A percentile compares a stretch with the other conserved stretches of the same genome.
Conservation (phyloP, 2,113 vertebrate species). For the Anarhynchus alexandrinus region DNA sequence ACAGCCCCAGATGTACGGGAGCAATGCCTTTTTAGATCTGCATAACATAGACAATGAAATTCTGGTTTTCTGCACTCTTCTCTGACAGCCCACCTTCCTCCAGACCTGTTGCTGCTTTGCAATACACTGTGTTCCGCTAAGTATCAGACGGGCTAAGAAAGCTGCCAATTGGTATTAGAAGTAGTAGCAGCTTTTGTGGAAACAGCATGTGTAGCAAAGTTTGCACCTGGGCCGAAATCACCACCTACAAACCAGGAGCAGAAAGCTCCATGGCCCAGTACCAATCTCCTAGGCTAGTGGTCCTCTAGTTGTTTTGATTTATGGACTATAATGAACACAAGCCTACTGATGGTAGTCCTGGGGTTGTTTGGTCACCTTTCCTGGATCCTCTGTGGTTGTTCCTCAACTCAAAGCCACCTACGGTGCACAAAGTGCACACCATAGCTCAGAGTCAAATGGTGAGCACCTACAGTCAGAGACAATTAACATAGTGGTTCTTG, state of each 20-base stretch:
- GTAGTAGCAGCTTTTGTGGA: neutral
- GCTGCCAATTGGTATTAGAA: neutral
- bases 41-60: neutral
- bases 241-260: neutral
- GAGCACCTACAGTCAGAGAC: neutral
- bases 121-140: neutral
- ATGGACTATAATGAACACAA: neutral
- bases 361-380: neutral
- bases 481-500: neutral
- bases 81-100: neutral
- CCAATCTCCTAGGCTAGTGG: neutral
- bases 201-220: neutral
- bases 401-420: neutral
- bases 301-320: neutral
- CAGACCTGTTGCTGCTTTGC: neutral
- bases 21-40: neutral
- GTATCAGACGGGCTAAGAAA: neutral
- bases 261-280: neutral
- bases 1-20: neutral
- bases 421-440: neutral
- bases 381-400: neutral
- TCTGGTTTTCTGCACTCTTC: neutral
- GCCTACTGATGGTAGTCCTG: rapidly evolving
- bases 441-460: neutral
- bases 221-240: neutral